Conservation (phyloP, 1,140 invertebrate genomes). For the Bombus pascuorum region DNA sequence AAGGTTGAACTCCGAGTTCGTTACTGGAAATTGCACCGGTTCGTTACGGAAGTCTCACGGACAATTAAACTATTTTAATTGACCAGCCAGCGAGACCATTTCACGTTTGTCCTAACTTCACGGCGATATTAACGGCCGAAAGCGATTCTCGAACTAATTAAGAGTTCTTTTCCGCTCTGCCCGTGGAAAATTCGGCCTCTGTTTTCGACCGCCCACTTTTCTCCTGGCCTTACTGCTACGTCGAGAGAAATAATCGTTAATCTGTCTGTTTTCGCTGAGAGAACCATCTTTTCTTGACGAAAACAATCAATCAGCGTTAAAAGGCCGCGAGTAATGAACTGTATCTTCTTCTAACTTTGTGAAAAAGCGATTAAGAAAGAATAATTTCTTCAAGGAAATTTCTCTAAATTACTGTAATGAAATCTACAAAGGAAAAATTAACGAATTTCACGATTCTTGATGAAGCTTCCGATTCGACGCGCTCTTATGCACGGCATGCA, state of each 20-base stretch:
- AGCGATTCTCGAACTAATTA: constrained; percentile 46
- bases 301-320: not conserved
- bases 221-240: too few species aligned
- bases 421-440: not conserved
- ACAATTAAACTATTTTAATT: constrained; percentile 49
- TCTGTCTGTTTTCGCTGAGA: not conserved
- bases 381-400: not conserved
- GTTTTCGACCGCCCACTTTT: not conserved
- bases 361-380: not conserved
- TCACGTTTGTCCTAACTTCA: constrained; percentile 39
- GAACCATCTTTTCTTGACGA: not conserved
- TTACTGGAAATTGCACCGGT: constrained; percentile 42
- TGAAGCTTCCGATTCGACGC: not conserved
- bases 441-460: not conserved
- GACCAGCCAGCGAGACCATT: constrained; percentile 26
- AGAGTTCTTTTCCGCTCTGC: constrained; percentile 6
- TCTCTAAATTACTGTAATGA: not conserved
- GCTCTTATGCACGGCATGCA: not conserved
- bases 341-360: not conserved
- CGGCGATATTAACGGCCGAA: constrained; percentile 31
- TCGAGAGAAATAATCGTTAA: not conserved
- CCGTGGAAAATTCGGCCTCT: not conserved
- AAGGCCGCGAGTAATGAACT: not conserved
- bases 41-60: constrained; percentile 30
- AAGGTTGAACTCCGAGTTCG: constrained; percentile 13